Percentiles rank a stretch among this genome's conserved stretches.
These are phyloP conservation scores for Tanytarsus gracilentus DNA, from an alignment of 2,888 invertebrate species.

Conservation along the genomic window DNA sequence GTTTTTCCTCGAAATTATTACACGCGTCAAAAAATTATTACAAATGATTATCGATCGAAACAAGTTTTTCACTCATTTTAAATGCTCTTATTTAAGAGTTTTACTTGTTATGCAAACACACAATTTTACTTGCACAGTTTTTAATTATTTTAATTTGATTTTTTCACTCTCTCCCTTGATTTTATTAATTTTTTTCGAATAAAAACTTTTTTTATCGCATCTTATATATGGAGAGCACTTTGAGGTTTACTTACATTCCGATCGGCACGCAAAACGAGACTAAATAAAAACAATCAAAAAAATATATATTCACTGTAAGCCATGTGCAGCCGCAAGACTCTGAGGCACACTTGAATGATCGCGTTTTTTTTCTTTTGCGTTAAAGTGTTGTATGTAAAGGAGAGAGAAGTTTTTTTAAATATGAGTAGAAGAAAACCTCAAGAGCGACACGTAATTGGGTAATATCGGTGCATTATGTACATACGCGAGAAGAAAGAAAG, in stretches of 20 bases:
- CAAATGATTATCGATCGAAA: neutral
- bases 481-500: too few species aligned
- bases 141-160: neutral
- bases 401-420: neutral
- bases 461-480: too few species aligned
- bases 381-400: neutral
- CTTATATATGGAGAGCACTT: neutral
- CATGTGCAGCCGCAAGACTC: neutral
- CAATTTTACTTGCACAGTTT: constrained; percentile 17
- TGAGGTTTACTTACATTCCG: constrained; percentile 4
- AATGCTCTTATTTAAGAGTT: constrained; percentile 23
- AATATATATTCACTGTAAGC: neutral
- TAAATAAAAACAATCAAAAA: constrained; percentile 19
- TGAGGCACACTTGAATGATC: constrained; percentile 19
- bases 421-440: neutral
- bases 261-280: constrained; percentile 17
- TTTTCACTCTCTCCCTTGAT: neutral
- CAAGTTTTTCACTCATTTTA: constrained; percentile 11
- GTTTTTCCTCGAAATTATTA: neutral
- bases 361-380: constrained; percentile 2
- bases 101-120: constrained; percentile 7
- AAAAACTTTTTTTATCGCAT: neutral
- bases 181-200: neutral
- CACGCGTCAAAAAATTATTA: neutral
- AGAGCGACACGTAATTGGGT: too few species aligned